phyloP scores from a whole-genome alignment of 2,888 invertebrate genomes.

The Drosophila seclusa region DNA sequence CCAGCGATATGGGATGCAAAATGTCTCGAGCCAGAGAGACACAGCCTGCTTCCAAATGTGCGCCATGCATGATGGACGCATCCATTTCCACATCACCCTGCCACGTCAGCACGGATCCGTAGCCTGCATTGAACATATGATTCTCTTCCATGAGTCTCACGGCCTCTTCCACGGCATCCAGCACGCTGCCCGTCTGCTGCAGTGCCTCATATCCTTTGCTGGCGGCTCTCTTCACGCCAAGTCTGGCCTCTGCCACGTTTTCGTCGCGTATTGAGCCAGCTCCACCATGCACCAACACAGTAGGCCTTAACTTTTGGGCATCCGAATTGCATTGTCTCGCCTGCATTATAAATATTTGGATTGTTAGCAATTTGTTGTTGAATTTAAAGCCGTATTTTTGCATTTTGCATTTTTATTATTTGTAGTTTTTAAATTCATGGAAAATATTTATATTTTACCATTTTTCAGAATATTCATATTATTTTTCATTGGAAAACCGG shows the following conservation, averaged over 20 bases:
- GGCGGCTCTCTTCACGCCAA: slow-evolving; percentile 88
- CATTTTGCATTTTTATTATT: not conserved
- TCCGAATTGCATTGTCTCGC: too few species aligned
- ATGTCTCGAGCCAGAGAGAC: slow-evolving; percentile 91
- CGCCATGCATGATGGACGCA: slow-evolving; percentile 92
- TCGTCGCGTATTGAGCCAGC: slow-evolving; percentile 90
- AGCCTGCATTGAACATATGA: slow-evolving; percentile 92
- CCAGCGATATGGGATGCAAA: slow-evolving; percentile 90
- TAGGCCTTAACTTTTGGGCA: slow-evolving; percentile 75
- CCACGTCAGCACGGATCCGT: slow-evolving; percentile 91
- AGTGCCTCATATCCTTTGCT: slow-evolving; percentile 87
- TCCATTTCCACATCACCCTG: slow-evolving; percentile 94
- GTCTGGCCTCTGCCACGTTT: slow-evolving; percentile 87
- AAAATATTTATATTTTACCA: not conserved
- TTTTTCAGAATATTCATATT: not conserved
- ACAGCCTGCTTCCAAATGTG: slow-evolving; percentile 88
- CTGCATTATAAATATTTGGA: not conserved
- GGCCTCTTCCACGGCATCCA: slow-evolving; percentile 92
- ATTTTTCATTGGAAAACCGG: not conserved
- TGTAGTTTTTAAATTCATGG: not conserved
- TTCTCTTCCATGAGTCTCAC: slow-evolving; percentile 91
- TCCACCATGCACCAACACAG: slow-evolving; percentile 92
- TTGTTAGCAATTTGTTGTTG: not conserved
- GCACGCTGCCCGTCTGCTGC: slow-evolving; percentile 86
- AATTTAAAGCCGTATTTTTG: slow-evolving; percentile 9